phyloP scores from a whole-genome alignment of 1,140 invertebrate genomes.

The Drosophila pandora region DNA sequence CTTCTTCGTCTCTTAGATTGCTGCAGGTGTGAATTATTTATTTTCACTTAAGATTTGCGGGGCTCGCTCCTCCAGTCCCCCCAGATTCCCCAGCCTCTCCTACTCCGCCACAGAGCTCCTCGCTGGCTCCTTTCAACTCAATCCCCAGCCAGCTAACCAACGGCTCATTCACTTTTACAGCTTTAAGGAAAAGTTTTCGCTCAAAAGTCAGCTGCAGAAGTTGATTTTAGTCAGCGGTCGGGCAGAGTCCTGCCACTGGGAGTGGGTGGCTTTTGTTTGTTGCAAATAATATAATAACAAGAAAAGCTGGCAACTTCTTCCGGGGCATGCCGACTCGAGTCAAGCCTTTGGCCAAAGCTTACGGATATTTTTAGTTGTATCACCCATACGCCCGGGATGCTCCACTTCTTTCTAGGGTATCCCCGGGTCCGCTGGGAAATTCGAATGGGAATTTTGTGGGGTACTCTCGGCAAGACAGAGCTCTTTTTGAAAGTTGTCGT shows the following conservation, averaged over 20 bases:
- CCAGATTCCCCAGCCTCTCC: neutral
- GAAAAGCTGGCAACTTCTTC: constrained; percentile 11
- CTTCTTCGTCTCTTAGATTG: constrained; percentile 45
- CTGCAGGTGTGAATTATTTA: constrained; percentile 83
- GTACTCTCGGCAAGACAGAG: constrained; percentile 12
- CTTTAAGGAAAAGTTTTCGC: constrained; percentile 70
- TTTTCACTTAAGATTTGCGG: constrained; percentile 81
- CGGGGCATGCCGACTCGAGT: neutral
- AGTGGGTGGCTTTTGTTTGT: constrained; percentile 65
- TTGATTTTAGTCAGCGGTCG: constrained; percentile 64
- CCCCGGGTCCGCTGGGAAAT: constrained; percentile 7
- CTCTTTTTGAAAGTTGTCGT: constrained; percentile 47
- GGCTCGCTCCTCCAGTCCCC: constrained; percentile 7
- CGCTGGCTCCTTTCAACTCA: neutral
- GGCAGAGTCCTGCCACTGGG: constrained; percentile 3
- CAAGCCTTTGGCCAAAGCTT: constrained; percentile 3
- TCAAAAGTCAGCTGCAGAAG: constrained; percentile 77
- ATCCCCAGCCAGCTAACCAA: constrained; percentile 13
- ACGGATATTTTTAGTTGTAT: neutral
- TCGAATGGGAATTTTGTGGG: constrained; percentile 37
- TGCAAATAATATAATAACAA: constrained; percentile 74
- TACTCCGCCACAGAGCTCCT: neutral
- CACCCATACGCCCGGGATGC: constrained; percentile 5
- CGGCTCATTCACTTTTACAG: constrained; percentile 42
- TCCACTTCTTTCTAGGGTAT: constrained; percentile 8